These are phyloP conservation scores for Adoxophyes honmai DNA, from an alignment of 1,140 invertebrate species.

Conservation along the genomic window DNA sequence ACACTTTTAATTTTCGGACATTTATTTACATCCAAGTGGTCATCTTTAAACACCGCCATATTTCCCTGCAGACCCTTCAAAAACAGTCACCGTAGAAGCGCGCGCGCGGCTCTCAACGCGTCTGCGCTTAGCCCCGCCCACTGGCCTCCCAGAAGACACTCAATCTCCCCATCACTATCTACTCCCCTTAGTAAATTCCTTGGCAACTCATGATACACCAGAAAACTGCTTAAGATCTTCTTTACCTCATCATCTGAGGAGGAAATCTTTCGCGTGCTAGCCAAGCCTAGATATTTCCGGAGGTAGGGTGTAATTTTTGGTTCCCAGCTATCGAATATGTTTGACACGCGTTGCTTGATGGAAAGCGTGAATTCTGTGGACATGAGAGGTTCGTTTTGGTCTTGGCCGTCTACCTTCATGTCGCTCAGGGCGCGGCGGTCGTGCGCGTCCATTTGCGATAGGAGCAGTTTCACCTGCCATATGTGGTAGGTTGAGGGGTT, in stretches of 20 bases:
- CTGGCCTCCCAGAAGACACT: constrained; percentile 49
- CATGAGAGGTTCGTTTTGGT: constrained; percentile 51
- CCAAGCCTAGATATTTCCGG: constrained; percentile 68
- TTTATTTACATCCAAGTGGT: too few relatives aligned
- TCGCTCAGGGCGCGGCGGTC: constrained; percentile 30
- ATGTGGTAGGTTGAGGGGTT: constrained; percentile 76
- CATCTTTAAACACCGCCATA: too few relatives aligned
- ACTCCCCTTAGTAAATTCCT: constrained; percentile 55
- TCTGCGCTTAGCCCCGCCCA: constrained; percentile 44
- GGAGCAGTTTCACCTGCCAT: constrained; percentile 83
- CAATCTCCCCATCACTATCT: constrained; percentile 43
- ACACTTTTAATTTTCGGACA: too few relatives aligned
- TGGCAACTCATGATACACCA: constrained; percentile 81
- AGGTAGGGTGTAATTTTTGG: constrained; percentile 65
- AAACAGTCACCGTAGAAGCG: constrained; percentile 36
- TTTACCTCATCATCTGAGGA: constrained; percentile 43
- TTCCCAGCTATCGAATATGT: constrained; percentile 79
- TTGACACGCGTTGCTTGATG: constrained; percentile 77
- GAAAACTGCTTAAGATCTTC: constrained; percentile 76
- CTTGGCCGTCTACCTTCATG: constrained; percentile 49
- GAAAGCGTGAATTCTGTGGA: constrained; percentile 67
- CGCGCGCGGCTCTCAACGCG: too few relatives aligned
- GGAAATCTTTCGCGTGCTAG: constrained; percentile 38
- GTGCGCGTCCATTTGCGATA: constrained; percentile 69
- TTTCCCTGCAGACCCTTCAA: too few relatives aligned